Evolutionary conservation across 2,113 vertebrate genomes (phyloP).

Genomic region (Nothoprocta perdicaria): DNA sequence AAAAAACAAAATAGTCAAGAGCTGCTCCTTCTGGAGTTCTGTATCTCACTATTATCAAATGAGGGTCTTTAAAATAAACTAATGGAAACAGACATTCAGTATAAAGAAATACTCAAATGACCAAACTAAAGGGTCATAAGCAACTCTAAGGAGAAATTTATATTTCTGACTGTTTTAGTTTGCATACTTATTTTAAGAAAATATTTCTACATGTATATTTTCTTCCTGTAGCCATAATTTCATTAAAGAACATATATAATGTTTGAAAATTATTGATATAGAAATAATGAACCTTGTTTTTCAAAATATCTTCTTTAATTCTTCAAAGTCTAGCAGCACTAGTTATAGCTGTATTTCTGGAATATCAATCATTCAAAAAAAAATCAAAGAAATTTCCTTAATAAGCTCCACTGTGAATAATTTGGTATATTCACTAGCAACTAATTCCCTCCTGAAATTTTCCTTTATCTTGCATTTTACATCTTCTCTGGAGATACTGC

Average conservation of each 20-base stretch:
- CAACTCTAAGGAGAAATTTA: neutral
- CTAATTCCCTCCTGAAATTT: neutral
- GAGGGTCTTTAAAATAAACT: neutral
- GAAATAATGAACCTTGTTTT: neutral
- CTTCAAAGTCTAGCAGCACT: neutral
- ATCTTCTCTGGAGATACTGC: neutral
- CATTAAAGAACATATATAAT: neutral
- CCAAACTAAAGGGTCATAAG: neutral
- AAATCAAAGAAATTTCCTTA: constrained; percentile 1
- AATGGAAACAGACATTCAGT: neutral
- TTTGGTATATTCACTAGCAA: neutral
- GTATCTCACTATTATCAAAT: neutral
- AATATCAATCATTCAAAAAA: neutral
- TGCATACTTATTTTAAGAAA: neutral
- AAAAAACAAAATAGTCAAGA: neutral
- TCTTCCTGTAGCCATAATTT: neutral
- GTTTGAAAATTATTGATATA: neutral
- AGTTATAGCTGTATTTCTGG: neutral
- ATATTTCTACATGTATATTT: neutral
- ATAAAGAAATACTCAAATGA: neutral
- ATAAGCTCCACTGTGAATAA: neutral
- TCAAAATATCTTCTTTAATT: neutral
- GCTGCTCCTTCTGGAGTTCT: neutral
- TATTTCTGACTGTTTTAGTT: neutral
- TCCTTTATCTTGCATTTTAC: neutral